phyloP scores from a whole-genome alignment of 1,140 invertebrate genomes.

The Branchinecta lynchi region DNA sequence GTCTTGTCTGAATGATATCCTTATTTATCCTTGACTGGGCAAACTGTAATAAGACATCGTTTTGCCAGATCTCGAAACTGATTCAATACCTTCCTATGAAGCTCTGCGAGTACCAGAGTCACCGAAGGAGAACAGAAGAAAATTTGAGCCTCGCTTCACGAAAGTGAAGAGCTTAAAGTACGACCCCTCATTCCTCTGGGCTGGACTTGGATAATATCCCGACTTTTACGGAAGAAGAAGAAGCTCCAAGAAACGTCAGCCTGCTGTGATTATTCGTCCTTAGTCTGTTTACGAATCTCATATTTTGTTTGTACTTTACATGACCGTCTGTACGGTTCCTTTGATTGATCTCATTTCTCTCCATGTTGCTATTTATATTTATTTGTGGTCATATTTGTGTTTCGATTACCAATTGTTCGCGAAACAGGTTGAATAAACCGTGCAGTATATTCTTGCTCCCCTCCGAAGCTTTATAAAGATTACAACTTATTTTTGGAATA shows the following conservation, averaged over 20 bases:
- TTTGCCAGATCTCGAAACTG: conserved; percentile 11
- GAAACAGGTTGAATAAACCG: no score
- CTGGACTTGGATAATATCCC: background rate
- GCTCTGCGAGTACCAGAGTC: conserved; percentile 5
- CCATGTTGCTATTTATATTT: background rate
- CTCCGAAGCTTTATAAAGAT: no score
- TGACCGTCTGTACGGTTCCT: background rate
- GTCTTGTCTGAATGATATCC: no score
- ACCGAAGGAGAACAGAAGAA: background rate
- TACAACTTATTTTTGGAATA: no score
- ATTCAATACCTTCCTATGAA: conserved; percentile 7
- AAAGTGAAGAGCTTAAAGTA: background rate
- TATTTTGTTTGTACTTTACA: background rate
- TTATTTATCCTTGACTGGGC: no score
- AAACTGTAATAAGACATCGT: background rate
- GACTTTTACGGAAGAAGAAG: no score
- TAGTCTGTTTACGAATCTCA: conserved; percentile 7
- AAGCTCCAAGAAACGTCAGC: no score
- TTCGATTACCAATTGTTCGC: no score
- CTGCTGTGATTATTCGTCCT: no score
- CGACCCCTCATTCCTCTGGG: background rate
- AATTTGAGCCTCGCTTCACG: background rate
- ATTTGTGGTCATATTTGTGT: background rate
- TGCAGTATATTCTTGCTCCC: no score
- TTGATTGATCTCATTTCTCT: background rate